These are phyloP conservation scores for Torymus auratus DNA, from an alignment of 2,888 invertebrate genomes.

Conservation along the genomic window DNA sequence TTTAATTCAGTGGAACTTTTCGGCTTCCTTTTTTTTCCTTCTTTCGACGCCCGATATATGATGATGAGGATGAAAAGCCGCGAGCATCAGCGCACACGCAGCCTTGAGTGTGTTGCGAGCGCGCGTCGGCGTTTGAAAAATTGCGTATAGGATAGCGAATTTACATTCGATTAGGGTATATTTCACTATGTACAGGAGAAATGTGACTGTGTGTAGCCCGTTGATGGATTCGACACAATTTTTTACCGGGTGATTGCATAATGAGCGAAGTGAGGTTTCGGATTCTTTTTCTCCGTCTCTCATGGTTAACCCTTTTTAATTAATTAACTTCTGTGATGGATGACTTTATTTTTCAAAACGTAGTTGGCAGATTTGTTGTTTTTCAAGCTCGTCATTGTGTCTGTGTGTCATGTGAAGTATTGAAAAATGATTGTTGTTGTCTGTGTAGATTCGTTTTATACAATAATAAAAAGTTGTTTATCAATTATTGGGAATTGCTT, in stretches of 20 bases:
- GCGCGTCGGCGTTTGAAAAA: conserved; percentile 26
- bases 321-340: too few species aligned
- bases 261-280: background rate
- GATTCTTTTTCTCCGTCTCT: background rate
- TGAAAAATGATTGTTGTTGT: too few species aligned
- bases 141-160: conserved; percentile 17
- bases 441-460: too few species aligned
- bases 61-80: too few species aligned
- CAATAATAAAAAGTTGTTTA: too few species aligned
- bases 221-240: conserved; percentile 32
- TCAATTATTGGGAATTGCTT: too few species aligned
- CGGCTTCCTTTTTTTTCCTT: background rate
- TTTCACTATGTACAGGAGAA: too few species aligned
- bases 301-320: background rate
- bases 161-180: conserved; percentile 26
- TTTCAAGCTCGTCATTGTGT: too few species aligned
- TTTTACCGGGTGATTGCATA: conserved; percentile 17
- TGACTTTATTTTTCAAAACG: too few species aligned
- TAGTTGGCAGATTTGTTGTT: too few species aligned
- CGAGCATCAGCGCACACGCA: too few species aligned
- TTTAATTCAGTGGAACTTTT: conserved; percentile 23
- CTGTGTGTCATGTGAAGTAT: too few species aligned
- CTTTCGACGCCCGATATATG: background rate
- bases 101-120: background rate
- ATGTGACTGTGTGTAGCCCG: background rate